phyloP scores from a whole-genome alignment of 1,140 invertebrate genomes.

The Dendroctonus ponderosae region DNA sequence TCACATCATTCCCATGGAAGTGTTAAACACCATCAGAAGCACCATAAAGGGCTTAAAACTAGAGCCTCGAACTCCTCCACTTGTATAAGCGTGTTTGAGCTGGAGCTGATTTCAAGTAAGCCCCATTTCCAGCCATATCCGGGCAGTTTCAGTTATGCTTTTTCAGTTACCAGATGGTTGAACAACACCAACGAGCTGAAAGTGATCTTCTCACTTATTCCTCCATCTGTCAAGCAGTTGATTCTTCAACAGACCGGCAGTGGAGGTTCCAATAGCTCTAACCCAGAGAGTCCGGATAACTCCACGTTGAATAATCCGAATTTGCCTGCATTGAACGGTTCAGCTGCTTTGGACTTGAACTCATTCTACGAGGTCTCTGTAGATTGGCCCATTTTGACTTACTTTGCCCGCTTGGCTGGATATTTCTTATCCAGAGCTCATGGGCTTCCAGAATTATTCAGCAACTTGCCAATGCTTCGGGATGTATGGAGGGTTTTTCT shows the following conservation, averaged over 20 bases:
- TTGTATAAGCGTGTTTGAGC: background rate
- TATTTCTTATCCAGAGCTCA: background rate
- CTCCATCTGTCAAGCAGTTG: background rate
- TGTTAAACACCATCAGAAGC: background rate
- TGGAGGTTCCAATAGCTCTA: too few species aligned
- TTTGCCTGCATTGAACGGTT: background rate
- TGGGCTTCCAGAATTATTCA: background rate
- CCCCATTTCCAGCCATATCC: background rate
- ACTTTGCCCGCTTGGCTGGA: conserved; percentile 1
- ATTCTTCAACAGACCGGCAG: too few species aligned
- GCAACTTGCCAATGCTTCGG: background rate
- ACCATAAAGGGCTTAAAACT: conserved; percentile 4
- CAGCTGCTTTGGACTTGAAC: background rate
- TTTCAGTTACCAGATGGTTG: conserved; percentile 14
- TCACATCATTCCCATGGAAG: too few species aligned
- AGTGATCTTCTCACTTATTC: conserved; percentile 1
- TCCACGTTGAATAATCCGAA: background rate
- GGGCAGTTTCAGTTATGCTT: background rate
- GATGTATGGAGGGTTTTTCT: conserved; percentile 2
- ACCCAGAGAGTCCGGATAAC: too few species aligned
- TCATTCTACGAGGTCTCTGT: background rate
- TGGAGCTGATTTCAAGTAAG: conserved; percentile 8
- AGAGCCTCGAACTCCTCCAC: background rate
- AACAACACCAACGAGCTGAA: conserved; percentile 18
- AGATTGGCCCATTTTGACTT: conserved; percentile 6